Evolutionary conservation across 2,888 invertebrate species (phyloP).

Genomic region (Gymnoscelis rufifasciata): DNA sequence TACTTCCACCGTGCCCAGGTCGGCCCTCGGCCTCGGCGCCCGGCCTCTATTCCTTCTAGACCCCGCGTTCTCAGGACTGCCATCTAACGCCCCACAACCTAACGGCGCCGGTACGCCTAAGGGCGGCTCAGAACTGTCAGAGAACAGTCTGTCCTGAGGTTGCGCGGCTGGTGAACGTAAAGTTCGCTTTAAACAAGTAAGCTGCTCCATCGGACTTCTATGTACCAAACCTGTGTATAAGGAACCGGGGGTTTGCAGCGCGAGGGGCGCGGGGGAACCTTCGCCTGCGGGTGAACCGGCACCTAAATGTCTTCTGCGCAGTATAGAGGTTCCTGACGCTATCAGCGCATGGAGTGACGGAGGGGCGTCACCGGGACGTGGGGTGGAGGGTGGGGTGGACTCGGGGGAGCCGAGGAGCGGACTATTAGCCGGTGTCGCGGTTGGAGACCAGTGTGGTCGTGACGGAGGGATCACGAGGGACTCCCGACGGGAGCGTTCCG

Average conservation of each 20-base stretch:
- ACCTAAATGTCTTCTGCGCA: slow-evolving; percentile 73
- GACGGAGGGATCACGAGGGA: slow-evolving; percentile 87
- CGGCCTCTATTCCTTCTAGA: slow-evolving; percentile 54
- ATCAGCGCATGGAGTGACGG: slow-evolving; percentile 76
- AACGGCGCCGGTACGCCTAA: slow-evolving; percentile 81
- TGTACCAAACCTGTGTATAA: slow-evolving; percentile 82
- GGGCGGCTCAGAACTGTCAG: slow-evolving; percentile 45
- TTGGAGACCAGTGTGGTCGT: slow-evolving; percentile 86
- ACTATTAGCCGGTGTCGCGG: slow-evolving; percentile 93
- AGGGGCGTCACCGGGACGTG: slow-evolving; percentile 82
- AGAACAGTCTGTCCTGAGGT: slow-evolving; percentile 44
- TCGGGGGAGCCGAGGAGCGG: slow-evolving; percentile 83
- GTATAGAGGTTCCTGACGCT: slow-evolving; percentile 69
- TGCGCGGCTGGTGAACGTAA: slow-evolving; percentile 65
- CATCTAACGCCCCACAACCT: slow-evolving; percentile 77
- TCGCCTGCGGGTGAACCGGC: slow-evolving; percentile 79
- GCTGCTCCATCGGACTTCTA: slow-evolving; percentile 87
- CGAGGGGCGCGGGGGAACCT: slow-evolving; percentile 81
- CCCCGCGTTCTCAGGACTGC: slow-evolving; percentile 18
- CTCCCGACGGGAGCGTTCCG: slow-evolving; percentile 85
- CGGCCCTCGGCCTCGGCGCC: slow-evolving; percentile 57
- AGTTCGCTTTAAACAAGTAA: slow-evolving; percentile 83
- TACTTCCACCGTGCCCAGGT: slow-evolving; percentile 49
- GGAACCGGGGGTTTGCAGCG: slow-evolving; percentile 79
- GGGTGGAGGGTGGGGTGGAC: slow-evolving; percentile 73